Conservation (phyloP, 2,797 vertebrate species). For the Dendrocincla tyrannina region DNA sequence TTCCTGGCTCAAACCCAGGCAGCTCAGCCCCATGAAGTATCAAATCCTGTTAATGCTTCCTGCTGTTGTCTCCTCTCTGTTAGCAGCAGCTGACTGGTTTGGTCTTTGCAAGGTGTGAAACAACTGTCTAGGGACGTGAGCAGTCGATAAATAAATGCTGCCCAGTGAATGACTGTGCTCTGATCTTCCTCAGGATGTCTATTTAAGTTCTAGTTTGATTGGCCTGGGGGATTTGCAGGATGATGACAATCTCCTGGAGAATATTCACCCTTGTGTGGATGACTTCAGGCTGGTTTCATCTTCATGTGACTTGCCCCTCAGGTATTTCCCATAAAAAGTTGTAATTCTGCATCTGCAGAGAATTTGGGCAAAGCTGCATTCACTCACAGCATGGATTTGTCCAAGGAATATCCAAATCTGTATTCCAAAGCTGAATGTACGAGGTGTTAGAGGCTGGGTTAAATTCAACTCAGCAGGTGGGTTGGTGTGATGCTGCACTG, state of each 20-base stretch:
- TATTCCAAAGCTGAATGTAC: not conserved
- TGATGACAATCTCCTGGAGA: rapidly evolving
- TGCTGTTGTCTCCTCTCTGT: not conserved
- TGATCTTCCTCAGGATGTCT: not conserved
- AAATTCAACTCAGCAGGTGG: too few species aligned
- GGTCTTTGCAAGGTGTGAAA: not conserved
- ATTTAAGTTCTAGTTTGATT: not conserved
- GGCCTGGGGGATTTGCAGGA: not conserved
- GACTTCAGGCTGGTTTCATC: not conserved
- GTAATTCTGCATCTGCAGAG: not conserved
- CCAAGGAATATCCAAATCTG: not conserved
- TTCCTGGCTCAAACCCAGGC: not conserved
- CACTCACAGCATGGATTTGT: not conserved
- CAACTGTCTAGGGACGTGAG: not conserved
- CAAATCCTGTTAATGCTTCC: not conserved
- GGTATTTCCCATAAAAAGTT: not conserved
- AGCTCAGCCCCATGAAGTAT: not conserved
- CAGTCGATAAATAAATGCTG: not conserved
- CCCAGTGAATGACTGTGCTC: not conserved
- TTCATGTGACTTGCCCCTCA: not conserved
- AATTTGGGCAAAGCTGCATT: not conserved
- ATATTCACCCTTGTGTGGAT: not conserved
- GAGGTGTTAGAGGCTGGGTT: not conserved
- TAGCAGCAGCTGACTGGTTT: not conserved
- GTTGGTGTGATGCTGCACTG: not conserved